A percentile compares a stretch with the other conserved stretches of the same genome.
These are phyloP conservation scores for Ridgeia piscesae DNA, from an alignment of 1,140 invertebrate genomes.

Conservation along the genomic window DNA sequence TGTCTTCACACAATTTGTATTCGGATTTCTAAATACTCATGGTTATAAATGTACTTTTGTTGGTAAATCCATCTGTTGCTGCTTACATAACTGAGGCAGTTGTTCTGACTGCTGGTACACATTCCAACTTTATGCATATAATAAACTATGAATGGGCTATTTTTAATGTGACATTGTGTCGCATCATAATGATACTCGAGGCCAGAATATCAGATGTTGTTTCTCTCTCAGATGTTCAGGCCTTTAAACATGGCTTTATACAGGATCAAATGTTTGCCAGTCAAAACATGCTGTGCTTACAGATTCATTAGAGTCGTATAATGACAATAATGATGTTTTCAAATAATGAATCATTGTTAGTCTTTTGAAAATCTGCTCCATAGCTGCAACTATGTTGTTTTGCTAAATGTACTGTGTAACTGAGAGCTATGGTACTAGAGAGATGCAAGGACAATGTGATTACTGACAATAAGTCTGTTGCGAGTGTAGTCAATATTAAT, in stretches of 20 bases:
- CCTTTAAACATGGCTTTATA: too few relatives aligned
- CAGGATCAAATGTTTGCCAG: too few relatives aligned
- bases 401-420: neutral
- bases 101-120: neutral
- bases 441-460: neutral
- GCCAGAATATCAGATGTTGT: neutral
- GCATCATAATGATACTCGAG: neutral
- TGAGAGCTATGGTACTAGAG: neutral
- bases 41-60: neutral
- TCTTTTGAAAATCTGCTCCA: neutral
- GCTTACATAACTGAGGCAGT: neutral
- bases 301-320: too few relatives aligned
- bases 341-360: neutral
- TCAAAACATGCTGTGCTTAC: too few relatives aligned
- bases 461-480: neutral
- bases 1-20: neutral
- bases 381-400: neutral
- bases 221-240: too few relatives aligned
- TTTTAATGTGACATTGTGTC: neutral
- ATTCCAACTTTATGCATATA: neutral
- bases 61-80: neutral
- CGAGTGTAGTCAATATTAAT: neutral
- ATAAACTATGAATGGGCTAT: neutral
- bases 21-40: neutral
- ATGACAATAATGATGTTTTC: neutral